Evolutionary conservation across 2,888 invertebrate genomes (phyloP), one percentile per base, ranked within the genome.

Genomic region (Heliconius erato): DNA sequence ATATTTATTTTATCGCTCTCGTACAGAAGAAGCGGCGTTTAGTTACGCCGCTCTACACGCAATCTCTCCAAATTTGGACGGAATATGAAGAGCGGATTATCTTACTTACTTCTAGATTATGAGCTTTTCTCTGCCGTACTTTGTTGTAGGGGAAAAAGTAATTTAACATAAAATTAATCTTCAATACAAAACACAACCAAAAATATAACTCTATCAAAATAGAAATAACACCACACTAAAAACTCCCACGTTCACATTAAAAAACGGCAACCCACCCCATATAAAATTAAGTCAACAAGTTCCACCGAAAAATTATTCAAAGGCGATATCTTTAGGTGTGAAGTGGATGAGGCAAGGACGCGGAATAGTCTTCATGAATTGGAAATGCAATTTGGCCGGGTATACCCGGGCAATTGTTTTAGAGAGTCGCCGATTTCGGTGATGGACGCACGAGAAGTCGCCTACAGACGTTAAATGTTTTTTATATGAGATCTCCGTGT

Each of bases 221-320:
- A 74, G 65, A 80, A 54, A 80, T 82, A 80, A 84, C 82, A 81
- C 85, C 83, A 82, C 63, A 85, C 16, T 26, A 4, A 72, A 49
- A 49, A 71, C 71, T 44, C 71, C 44, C 44, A 26, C 77, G 82
- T 79, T 82, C 76, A 84, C 79, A 84, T 85, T 86, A 85, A 87
- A 86, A 87, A 86, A 86, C 83, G 82, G 83, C 91, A 92, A 91
- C 92, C 63, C 3, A 63, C 12, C 59, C 92, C 91, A 93, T 94
- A 95, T 95, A 94, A 95, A 95, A 95, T 95, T 95, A 95, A 95
- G 95, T 95, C 95, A 95, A 95, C 94, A 95, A 92, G 94, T 91
- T 91, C 91, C 89, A 85, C 87, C 88, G 91, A 92, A 94, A 94
- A 94, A 94, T 93, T 95, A 95, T 95, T 95, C 95, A 95, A 95